Base-by-base conservation (phyloP, 1,140 invertebrate species). In the Leguminivora glycinivorella region DNA sequence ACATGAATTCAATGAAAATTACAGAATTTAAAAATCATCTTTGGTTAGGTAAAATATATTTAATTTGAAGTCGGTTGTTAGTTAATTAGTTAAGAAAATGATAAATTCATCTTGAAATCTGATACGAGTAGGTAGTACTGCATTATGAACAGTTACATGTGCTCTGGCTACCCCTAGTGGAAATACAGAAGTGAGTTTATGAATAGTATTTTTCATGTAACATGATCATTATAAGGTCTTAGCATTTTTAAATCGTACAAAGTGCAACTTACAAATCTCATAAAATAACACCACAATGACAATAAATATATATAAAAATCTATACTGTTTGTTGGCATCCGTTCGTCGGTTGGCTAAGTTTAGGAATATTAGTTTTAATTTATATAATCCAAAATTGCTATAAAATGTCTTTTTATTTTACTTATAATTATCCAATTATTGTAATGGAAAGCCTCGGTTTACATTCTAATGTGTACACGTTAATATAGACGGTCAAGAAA, bases 381-480 rank as follows among this genome's bases (percentile, higher is more conserved):
- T 66, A 73, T 72, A 73, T 69, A 75, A 79, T 80, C 77, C 56
- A 73, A 40, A 78, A 72, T 72, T 68, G 70, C 78, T 75, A 75
- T 74, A 77, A 81, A 79, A 73, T 60, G 63, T 68, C 82, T 80
- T 88, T 86, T 85, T 82, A 78, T 74, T 74, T 75, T 75, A 82
- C 66, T 74, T 58, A 67, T 81, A 58, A 47, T 79, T 79, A 70
- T 80, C 75, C 70, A 80, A 83, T 81, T 81, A 52, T 75, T 75
- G 79, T 52, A 70, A 66, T 71, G 74, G 80, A 85, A 89, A 89
- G 83, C 85, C 82, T 87, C 85, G 63, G 83, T 79, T 83, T 81
- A 84, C 82, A 85, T 75, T 81, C 82, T 82, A 85, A 78, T 82
- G 79, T 79, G 81, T 84, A 85, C 70, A 63, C 71, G 68, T 78